Evolutionary conservation across 2,797 vertebrate species (phyloP).

Genomic region (Sciurus vulgaris): DNA sequence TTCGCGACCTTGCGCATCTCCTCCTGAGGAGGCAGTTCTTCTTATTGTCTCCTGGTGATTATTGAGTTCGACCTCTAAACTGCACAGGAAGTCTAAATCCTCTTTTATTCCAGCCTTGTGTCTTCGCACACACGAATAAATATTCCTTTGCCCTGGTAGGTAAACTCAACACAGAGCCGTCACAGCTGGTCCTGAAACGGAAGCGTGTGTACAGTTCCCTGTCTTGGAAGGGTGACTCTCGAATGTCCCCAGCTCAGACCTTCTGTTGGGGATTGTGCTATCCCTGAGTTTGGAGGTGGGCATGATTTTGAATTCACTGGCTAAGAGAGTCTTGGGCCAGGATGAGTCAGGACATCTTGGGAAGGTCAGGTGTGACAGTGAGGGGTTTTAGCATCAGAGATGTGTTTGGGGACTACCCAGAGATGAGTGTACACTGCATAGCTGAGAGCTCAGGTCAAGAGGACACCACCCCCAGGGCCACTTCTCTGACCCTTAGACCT

Average conservation of each 20-base stretch:
- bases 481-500: not conserved
- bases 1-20: not conserved
- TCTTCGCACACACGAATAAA: not conserved
- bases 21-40: not conserved
- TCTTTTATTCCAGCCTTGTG: not conserved
- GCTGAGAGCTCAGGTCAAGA: not conserved
- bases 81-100: not conserved
- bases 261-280: accelerated
- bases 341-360: too few relatives aligned
- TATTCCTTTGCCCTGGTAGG: not conserved
- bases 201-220: accelerated
- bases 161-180: accelerated
- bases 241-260: not conserved
- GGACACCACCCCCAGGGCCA: not conserved
- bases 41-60: not conserved
- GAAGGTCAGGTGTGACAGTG: not conserved
- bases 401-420: not conserved
- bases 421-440: accelerated
- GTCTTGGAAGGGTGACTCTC: accelerated
- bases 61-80: not conserved
- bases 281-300: not conserved
- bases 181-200: not conserved
- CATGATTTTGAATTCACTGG: accelerated
- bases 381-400: not conserved
- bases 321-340: not conserved